Evolutionary conservation across 2,888 invertebrate species (phyloP).

Genomic region (Eueremaeus valkanovi): DNA sequence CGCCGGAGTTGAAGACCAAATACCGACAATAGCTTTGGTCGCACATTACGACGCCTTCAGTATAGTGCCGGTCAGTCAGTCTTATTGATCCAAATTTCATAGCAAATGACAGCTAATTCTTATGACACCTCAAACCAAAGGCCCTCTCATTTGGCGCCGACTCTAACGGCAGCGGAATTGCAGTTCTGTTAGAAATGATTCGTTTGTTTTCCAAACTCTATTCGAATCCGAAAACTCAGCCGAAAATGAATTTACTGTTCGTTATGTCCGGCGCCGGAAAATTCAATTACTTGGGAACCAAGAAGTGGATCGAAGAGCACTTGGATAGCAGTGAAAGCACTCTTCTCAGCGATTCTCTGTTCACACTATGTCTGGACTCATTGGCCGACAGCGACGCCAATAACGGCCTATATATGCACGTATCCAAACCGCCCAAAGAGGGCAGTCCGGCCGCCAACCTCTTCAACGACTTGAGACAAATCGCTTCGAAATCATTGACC

Average conservation of each 20-base stretch:
- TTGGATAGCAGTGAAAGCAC: conserved; percentile 65
- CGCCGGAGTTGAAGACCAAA: conserved; percentile 63
- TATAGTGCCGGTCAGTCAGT: conserved; percentile 73
- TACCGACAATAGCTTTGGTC: conserved; percentile 82
- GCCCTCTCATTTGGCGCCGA: conserved; percentile 83
- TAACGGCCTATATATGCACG: conserved; percentile 75
- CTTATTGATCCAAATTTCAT: background rate
- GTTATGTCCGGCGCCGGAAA: conserved; percentile 85
- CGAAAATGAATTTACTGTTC: conserved; percentile 67
- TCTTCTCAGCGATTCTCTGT: conserved; percentile 71
- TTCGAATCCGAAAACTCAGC: conserved; percentile 63
- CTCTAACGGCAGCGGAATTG: conserved; percentile 86
- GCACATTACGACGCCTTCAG: conserved; percentile 91
- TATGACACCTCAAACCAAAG: conserved; percentile 57
- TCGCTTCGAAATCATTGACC: conserved; percentile 14
- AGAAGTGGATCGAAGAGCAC: conserved; percentile 92
- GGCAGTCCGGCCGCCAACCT: conserved; percentile 65
- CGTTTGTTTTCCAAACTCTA: conserved; percentile 83
- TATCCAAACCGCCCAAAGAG: conserved; percentile 89
- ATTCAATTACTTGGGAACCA: conserved; percentile 88
- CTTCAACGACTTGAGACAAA: conserved; percentile 50
- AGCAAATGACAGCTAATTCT: conserved; percentile 31
- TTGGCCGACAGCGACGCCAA: conserved; percentile 58
- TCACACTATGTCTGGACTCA: conserved; percentile 80
- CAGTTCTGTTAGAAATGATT: conserved; percentile 78